Conservation (phyloP, 2,888 invertebrate genomes). For the Eupsilia transversa region DNA sequence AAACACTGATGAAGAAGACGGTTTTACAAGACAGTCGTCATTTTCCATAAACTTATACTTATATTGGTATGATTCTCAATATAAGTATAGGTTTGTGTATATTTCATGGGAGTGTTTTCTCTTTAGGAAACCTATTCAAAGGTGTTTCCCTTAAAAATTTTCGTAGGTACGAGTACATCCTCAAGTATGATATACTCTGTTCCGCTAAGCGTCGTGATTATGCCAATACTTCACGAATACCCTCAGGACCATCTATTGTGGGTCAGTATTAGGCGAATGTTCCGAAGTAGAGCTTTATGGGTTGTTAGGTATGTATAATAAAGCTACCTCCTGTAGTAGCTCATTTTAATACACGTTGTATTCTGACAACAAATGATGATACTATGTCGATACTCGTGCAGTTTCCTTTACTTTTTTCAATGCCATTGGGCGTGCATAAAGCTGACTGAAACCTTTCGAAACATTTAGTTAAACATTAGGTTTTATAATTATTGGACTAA, state of each 20-base stretch:
- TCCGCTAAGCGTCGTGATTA: conserved; percentile 6
- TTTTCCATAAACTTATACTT: too few species aligned
- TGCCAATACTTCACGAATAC: conserved; percentile 20
- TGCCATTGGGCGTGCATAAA: background rate
- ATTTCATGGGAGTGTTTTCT: background rate
- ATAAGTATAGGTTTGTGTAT: background rate
- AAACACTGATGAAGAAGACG: too few species aligned
- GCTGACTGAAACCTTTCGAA: background rate
- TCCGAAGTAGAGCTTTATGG: conserved; percentile 7
- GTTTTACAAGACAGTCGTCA: too few species aligned
- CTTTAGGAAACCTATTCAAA: background rate
- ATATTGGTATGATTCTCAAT: too few species aligned
- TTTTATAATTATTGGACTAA: background rate
- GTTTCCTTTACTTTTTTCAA: background rate
- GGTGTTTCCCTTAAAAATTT: background rate
- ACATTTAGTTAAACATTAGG: too few species aligned
- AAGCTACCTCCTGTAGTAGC: background rate
- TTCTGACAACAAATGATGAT: background rate
- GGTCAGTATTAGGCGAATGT: background rate
- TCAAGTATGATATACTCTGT: conserved; percentile 5
- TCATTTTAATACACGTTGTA: background rate
- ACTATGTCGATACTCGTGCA: background rate
- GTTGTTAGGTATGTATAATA: conserved; percentile 14
- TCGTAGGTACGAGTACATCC: background rate
- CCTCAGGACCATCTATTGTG: conserved; percentile 30